Evolutionary conservation across 2,113 vertebrate genomes (phyloP), one percentile per base, ranked within the genome.

Genomic region (Etheostoma spectabile): DNA sequence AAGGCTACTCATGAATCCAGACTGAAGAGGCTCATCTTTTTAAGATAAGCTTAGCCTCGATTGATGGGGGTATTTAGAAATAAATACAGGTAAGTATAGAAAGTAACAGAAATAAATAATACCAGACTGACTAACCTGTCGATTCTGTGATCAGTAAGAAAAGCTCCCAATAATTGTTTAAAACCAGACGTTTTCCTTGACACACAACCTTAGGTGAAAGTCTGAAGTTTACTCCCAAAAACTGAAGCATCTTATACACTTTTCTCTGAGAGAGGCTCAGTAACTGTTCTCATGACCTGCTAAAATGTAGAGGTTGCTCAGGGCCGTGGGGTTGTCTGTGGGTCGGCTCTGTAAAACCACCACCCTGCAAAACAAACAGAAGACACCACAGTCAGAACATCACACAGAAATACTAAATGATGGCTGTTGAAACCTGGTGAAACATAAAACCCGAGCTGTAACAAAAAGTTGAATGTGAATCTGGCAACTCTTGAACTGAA

Each of bases 211-310:
- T 3, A 55, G 27, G 61, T 69, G 30, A 66, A 67, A 59, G 60
- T 64, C 78, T 74, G 69, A 67, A 64, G 18, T 60, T 62, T 56
- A 75, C 59, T 69, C 85, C 77, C 68, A 77, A 73, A 79, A 78
- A n/a, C 30, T 3, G 56, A 49, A 38, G 63, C 73, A 4, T 53
- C 33, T 8, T 6, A 3, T 49, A 62, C 46, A 1, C 48, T n/a
- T 48, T 22, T 22, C 52, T 52, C 66, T 15, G 46, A 18, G 5
- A 18, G 46, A 64, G 53, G 92, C 86, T 96, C 95, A 99, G 96
- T 99, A 99, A 93, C 98, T 99, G 89, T 99, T 99, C 70, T 99
- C 98, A 0, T 99, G 98, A 63, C 98, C 98, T 14, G 98, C 98
- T 93, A 99, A 91, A 90, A 99, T 99, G 96, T 99, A 99, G 80